Evolutionary conservation across 2,888 invertebrate genomes (phyloP).

Genomic region (Drosophila recens): DNA sequence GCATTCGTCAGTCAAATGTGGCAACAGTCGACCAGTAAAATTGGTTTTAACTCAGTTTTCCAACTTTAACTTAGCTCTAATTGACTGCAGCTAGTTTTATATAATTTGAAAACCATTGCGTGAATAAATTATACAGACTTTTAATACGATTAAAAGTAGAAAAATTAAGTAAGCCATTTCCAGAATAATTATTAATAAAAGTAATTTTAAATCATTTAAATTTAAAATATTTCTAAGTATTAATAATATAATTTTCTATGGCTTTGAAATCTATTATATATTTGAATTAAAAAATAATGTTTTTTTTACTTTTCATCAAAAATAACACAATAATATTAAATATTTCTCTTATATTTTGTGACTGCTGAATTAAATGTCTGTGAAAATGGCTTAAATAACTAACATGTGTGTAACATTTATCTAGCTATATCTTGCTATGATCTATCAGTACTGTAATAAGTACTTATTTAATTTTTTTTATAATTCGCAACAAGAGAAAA

Average conservation of each 20-base stretch:
- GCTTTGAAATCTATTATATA: no score
- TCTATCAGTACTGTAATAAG: slow-evolving; percentile 6
- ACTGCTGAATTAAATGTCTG: background rate
- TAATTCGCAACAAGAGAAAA: slow-evolving; percentile 13
- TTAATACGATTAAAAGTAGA: background rate
- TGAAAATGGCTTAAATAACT: slow-evolving; percentile 11
- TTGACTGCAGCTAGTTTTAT: slow-evolving; percentile 15
- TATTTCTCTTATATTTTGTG: background rate
- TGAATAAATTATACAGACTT: background rate
- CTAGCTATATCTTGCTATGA: background rate
- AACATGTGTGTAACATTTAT: background rate
- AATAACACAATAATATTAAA: background rate
- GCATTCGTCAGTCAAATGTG: slow-evolving; percentile 5
- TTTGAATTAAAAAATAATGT: background rate
- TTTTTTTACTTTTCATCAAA: background rate
- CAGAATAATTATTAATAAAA: background rate
- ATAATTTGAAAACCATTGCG: background rate
- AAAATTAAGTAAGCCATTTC: slow-evolving; percentile 3
- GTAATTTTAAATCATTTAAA: background rate
- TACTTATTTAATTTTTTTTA: slow-evolving; percentile 8
- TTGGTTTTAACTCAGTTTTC: background rate
- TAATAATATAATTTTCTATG: no score
- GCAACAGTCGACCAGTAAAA: slow-evolving; percentile 9
- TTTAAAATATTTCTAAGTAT: no score
- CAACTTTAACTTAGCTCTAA: background rate